These are phyloP conservation scores for Pseudococcus longispinus DNA, from an alignment of 2,888 invertebrate genomes.

Conservation along the genomic window DNA sequence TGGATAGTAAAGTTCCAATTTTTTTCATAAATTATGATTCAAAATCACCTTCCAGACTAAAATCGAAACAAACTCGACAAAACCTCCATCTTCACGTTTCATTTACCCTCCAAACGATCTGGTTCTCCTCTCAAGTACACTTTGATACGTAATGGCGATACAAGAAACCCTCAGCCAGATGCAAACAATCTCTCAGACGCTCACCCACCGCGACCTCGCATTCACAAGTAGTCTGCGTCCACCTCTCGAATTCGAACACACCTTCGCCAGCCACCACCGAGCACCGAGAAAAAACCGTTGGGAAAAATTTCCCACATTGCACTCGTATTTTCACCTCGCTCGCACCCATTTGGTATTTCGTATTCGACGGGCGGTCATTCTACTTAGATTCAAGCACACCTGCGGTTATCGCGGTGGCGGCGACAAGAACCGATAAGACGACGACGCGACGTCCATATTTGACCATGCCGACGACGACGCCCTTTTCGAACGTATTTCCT, in stretches of 20 bases:
- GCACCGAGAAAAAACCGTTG: neutral
- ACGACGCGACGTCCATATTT: conserved; percentile 5
- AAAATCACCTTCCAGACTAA: too few species aligned
- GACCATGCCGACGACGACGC: neutral
- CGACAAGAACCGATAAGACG: neutral
- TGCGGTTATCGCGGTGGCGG: neutral
- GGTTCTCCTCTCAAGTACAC: neutral
- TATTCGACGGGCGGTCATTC: neutral
- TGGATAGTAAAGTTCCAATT: too few species aligned
- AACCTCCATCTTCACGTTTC: neutral
- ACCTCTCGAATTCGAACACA: too few species aligned
- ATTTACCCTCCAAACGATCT: neutral
- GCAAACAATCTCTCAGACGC: neutral
- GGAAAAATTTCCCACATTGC: neutral
- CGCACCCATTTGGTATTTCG: neutral
- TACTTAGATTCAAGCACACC: neutral
- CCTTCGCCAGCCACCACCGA: too few species aligned
- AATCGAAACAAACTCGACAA: neutral
- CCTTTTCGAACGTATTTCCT: neutral
- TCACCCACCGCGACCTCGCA: too few species aligned
- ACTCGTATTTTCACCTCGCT: neutral
- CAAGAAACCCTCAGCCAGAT: neutral
- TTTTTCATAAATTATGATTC: too few species aligned
- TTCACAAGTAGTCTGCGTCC: too few species aligned
- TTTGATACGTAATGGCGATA: neutral